phyloP scores from a whole-genome alignment of 2,113 vertebrate species.

The Cervus canadensis region DNA sequence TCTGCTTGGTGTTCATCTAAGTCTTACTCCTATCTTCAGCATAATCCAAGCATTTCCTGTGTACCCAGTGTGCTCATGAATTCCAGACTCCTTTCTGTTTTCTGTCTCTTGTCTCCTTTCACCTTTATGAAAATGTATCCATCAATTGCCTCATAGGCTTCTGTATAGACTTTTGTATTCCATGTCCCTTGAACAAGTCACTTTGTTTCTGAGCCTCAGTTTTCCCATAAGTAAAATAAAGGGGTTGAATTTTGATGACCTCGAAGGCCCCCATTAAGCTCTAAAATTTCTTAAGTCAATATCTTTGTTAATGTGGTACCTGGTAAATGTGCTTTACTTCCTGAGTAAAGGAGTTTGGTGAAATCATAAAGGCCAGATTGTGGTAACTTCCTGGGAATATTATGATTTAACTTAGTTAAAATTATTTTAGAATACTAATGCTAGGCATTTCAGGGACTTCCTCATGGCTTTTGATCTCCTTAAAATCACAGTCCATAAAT shows the following conservation, averaged over 20 bases:
- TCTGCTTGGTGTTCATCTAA: background rate
- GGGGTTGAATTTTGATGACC: background rate
- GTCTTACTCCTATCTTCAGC: background rate
- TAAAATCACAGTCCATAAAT: background rate
- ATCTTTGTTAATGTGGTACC: background rate
- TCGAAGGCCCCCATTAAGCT: background rate
- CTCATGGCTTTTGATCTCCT: background rate
- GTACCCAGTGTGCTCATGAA: background rate
- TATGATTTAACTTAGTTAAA: background rate
- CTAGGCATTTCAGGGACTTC: background rate
- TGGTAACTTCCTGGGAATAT: background rate
- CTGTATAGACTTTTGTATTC: background rate
- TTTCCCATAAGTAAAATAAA: conserved; percentile 25
- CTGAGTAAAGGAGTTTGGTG: background rate
- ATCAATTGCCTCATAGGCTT: background rate
- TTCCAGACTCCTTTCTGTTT: background rate
- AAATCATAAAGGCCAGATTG: background rate
- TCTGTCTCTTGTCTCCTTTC: background rate
- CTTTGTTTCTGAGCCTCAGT: background rate
- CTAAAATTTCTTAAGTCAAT: background rate
- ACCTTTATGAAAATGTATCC: background rate
- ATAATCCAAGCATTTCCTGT: background rate
- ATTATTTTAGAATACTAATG: conserved; percentile 6
- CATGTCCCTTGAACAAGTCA: background rate
- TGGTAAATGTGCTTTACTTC: conserved; percentile 18